Evolutionary conservation across 2,888 invertebrate genomes (phyloP).

Genomic region (Acholoe squamosa): DNA sequence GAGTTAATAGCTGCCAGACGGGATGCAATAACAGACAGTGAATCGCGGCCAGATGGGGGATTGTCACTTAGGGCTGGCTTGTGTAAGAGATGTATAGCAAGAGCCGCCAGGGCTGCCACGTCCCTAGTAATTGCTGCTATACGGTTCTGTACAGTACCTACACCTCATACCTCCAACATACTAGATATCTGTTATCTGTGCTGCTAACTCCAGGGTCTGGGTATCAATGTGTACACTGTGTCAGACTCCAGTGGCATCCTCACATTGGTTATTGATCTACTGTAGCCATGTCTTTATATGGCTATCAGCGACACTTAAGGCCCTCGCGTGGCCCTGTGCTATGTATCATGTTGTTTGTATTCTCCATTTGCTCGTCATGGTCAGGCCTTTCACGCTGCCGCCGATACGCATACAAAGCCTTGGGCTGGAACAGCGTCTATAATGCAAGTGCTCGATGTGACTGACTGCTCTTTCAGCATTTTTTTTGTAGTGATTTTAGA

Average conservation of each 20-base stretch:
- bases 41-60: background rate
- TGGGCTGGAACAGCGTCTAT: too few species aligned
- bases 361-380: too few species aligned
- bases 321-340: too few species aligned
- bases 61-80: background rate
- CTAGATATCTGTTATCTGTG: background rate
- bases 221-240: background rate
- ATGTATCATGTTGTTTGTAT: too few species aligned
- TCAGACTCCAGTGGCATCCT: background rate
- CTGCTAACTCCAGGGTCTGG: background rate
- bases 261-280: background rate
- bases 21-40: background rate
- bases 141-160: background rate
- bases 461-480: too few species aligned
- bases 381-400: too few species aligned
- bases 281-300: conserved; percentile 7
- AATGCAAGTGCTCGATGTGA: too few species aligned
- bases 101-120: background rate
- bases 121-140: background rate
- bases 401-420: too few species aligned
- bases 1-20: too few species aligned
- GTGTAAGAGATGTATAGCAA: background rate
- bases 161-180: background rate
- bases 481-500: too few species aligned
- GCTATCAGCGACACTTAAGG: background rate